Evolutionary conservation across 1,140 invertebrate genomes (phyloP), one percentile per base, ranked within the genome.

Genomic region (Cyclina sinensis): DNA sequence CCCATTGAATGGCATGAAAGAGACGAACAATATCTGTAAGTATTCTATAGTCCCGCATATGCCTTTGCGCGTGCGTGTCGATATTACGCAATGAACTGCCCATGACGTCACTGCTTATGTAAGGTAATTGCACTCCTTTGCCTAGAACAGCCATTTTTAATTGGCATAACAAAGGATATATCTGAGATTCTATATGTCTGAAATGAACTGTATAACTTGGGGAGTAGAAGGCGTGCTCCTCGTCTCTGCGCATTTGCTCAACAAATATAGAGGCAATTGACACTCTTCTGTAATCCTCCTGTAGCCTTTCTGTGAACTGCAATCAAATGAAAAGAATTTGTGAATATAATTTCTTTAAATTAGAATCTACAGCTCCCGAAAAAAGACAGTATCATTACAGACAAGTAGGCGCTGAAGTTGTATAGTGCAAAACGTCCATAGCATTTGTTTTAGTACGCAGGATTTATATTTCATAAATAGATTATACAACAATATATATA

Each of bases 61-160:
- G 65, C 27, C 57, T 18, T 27, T 16, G 12, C 18, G 59, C 81
- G 24, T 30, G 37, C 37, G 57, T 70, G 11, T 62, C 27, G 21
- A 48, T 30, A 46, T 14, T 68, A 70, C 81, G 14, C 27, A 43
- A 43, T 32, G 57, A 43, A 0, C 2, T n/a, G 18, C 46, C 5
- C 59, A 83, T 83, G 59, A 70, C 81, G 62, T 83, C 81, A 51
- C 21, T 5, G 32, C 37, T 83, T 35, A 83, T 43, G 30, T 83
- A 35, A 35, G 59, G 57, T 12, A 83, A 11, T 9, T 39, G 24
- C 35, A 2, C 5, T 11, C 30, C 27, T 11, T 43, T 83, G 39
- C 4, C 24, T 18, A 43, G 14, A 68, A 83, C 43, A 2, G 81
- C 57, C 32, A 70, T 73, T 62, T 83, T 62, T 21, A 83, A 24